These are phyloP conservation scores for Hypsopygia costalis DNA, from an alignment of 2,888 invertebrate genomes.

Conservation along the genomic window DNA sequence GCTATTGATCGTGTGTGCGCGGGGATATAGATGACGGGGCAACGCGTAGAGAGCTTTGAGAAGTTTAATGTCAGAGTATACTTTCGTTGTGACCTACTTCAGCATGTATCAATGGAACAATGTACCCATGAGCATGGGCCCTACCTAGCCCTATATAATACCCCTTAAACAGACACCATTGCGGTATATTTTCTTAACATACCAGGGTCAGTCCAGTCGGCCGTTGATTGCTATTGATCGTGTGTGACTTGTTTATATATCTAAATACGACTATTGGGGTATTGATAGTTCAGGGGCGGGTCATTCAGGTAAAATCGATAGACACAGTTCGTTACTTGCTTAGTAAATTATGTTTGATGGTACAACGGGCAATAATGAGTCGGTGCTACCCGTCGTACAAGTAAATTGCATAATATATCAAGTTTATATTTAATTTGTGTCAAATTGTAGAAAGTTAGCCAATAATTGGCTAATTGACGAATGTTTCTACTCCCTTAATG, in stretches of 20 bases:
- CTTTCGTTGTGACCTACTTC: no score
- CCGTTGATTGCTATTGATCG: conserved; percentile 54
- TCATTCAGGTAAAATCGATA: conserved; percentile 41
- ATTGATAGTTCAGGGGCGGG: conserved; percentile 43
- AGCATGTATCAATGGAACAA: no score
- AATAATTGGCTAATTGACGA: no score
- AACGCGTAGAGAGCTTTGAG: no score
- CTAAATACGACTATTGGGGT: conserved; percentile 44
- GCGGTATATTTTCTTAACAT: conserved; percentile 10
- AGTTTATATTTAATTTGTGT: no score
- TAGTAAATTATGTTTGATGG: conserved; percentile 16
- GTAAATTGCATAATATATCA: no score
- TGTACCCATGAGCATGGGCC: no score
- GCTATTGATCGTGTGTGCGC: conserved; percentile 58
- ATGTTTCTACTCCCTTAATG: no score
- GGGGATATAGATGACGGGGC: no score
- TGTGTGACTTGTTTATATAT: conserved; percentile 44
- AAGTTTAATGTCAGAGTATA: no score
- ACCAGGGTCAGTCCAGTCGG: conserved; percentile 26
- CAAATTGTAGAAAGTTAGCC: no score
- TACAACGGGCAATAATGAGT: conserved; percentile 6
- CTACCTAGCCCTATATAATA: no score
- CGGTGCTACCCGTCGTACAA: background rate
- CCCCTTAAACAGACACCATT: background rate
- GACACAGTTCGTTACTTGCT: conserved; percentile 29